Evolutionary conservation across 2,113 vertebrate genomes (phyloP).

Genomic region (Loxodonta africana): DNA sequence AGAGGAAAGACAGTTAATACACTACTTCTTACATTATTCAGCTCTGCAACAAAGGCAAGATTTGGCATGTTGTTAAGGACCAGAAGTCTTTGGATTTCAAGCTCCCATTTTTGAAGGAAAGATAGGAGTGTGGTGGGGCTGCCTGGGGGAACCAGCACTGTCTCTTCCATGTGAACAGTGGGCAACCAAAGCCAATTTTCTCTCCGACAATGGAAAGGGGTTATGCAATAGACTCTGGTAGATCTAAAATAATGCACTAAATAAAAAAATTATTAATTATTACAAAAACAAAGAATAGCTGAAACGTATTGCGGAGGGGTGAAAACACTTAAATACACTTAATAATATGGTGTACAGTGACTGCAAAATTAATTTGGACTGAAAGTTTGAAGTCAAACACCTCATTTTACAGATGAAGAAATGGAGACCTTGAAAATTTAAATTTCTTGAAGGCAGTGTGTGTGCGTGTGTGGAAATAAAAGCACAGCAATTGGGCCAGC

Average conservation of each 20-base stretch:
- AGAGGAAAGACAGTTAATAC: not conserved
- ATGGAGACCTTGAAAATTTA: not conserved
- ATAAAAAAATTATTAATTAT: not conserved
- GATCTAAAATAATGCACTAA: not conserved
- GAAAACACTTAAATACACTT: not conserved
- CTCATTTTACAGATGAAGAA: not conserved
- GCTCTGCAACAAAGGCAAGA: not conserved
- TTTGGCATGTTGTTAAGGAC: not conserved
- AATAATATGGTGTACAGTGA: not conserved
- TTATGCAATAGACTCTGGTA: not conserved
- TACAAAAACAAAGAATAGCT: not conserved
- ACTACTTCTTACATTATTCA: not conserved
- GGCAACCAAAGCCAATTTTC: not conserved
- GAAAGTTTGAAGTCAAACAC: not conserved
- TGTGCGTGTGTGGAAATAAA: not conserved
- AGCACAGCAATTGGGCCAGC: not conserved
- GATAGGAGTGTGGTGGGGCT: not conserved
- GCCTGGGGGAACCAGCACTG: too few relatives aligned
- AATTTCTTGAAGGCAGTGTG: not conserved
- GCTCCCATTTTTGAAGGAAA: not conserved
- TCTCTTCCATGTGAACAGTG: not conserved
- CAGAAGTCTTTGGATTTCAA: not conserved
- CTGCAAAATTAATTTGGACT: not conserved
- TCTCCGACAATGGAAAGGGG: not conserved
- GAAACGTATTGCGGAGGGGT: not conserved